Evolutionary conservation across 2,797 vertebrate species (phyloP), one percentile per base, ranked within the genome.

Genomic region (Artibeus lituratus): DNA sequence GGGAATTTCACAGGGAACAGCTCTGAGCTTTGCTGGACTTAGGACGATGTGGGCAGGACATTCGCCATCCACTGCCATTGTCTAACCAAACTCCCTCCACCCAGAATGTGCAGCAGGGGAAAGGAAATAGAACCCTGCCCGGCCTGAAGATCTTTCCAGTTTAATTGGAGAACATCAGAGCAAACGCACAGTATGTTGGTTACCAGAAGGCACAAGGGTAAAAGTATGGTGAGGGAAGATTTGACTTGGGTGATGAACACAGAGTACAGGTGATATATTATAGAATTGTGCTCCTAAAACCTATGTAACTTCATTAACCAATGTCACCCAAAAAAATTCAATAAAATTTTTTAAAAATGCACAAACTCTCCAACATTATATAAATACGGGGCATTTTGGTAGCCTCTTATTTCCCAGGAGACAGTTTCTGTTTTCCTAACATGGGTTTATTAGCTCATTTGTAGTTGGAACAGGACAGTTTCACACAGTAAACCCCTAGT

Each of bases 151-250:
- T 24, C 35, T 85, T 82, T 86, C 19, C n/a, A n/a, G 55, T 86
- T 97, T 95, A 72, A 93, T 67, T 77, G 85, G 72, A 78, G 86
- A 73, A 81, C 70, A 69, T 57, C 44, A 81, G 80, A 96, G 62
- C 37, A 81, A 91, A 62, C 18, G 39, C 35, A 85, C 18, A 32
- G 19, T 14, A 35, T 14, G 21, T 47, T 53, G 74, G 35, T 53
- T 37, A 53, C 11, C n/a, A 15, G n/a, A 9, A 51, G 49, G 76
- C 15, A 78, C 35, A 7, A 21, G 76, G 76, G 11, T 22, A 0
- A 35, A 14, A 21, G 74, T 19, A 24, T 24, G 22, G 49, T 35
- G 76, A 78, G 4, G 21, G 67, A 12, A 39, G 67, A 70, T 21
- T 24, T 22, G 49, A 35, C 49, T 53, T 35, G 76, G 19, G 11